These are phyloP conservation scores for Megalopta genalis DNA, from an alignment of 1,140 invertebrate species.

Conservation along the genomic window DNA sequence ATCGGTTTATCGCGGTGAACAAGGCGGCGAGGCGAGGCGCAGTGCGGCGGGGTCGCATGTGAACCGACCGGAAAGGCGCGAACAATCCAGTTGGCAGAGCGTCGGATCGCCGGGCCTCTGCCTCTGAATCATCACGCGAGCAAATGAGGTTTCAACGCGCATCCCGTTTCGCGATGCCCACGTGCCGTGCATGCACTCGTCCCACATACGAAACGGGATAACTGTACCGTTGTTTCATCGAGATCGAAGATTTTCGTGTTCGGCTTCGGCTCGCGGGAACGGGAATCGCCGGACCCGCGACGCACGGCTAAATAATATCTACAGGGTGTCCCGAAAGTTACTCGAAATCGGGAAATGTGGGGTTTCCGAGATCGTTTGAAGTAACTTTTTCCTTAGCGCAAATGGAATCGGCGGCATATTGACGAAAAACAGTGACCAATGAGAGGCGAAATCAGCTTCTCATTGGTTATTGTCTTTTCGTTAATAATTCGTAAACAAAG, in stretches of 20 bases:
- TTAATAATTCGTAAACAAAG: too few species aligned
- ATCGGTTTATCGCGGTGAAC: background rate
- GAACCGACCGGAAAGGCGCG: constrained; percentile 43
- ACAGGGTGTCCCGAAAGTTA: too few species aligned
- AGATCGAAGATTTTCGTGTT: constrained; percentile 37
- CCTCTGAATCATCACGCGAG: constrained; percentile 64
- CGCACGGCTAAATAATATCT: background rate
- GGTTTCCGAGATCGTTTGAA: too few species aligned
- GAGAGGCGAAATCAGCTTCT: too few species aligned
- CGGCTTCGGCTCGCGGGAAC: background rate
- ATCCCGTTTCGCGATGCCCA: constrained; percentile 53
- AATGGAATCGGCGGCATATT: too few species aligned
- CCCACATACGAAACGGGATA: constrained; percentile 59
- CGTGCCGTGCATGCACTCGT: constrained; percentile 37
- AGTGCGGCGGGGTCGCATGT: background rate
- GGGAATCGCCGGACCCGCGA: background rate
- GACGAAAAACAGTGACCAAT: too few species aligned
- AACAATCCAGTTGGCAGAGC: constrained; percentile 58
- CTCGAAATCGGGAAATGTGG: too few species aligned
- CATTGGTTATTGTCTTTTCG: too few species aligned
- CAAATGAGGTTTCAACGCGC: constrained; percentile 52
- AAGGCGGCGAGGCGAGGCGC: too few species aligned
- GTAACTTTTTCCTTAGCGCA: too few species aligned
- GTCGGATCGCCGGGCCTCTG: constrained; percentile 2
- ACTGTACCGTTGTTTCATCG: constrained; percentile 49